Evolutionary conservation across 2,888 invertebrate genomes (phyloP).

Genomic region (Tanytarsus gracilentus): DNA sequence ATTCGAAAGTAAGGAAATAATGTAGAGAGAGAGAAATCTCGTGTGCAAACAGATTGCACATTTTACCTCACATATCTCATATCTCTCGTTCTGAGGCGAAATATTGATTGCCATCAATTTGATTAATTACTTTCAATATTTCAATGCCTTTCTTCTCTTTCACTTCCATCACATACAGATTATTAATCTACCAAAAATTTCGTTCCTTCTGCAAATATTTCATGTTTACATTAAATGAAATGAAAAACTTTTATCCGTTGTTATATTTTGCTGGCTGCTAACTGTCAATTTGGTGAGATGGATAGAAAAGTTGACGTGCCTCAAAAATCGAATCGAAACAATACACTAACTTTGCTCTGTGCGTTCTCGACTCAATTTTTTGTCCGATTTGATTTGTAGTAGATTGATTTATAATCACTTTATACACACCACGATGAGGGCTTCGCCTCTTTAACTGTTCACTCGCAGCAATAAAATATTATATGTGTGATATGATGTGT

Average conservation of each 20-base stretch:
- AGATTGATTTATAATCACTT: slow-evolving; percentile 23
- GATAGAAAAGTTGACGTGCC: too few species aligned
- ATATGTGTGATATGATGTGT: slow-evolving; percentile 4
- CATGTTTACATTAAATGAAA: neutral
- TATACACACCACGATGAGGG: neutral
- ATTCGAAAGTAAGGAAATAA: neutral
- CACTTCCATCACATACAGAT: slow-evolving; percentile 1
- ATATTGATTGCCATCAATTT: slow-evolving; percentile 15
- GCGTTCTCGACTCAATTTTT: neutral
- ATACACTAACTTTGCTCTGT: neutral
- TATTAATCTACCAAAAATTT: slow-evolving; percentile 13
- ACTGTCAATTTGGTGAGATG: too few species aligned
- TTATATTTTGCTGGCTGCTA: too few species aligned
- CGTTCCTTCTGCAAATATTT: neutral
- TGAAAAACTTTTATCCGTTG: too few species aligned
- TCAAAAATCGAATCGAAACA: too few species aligned
- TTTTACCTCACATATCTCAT: neutral
- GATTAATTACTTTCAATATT: slow-evolving; percentile 17
- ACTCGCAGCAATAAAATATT: neutral
- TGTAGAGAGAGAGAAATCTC: neutral
- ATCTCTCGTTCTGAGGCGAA: neutral
- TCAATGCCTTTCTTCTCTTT: neutral
- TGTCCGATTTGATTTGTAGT: slow-evolving; percentile 14
- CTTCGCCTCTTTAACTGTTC: neutral
- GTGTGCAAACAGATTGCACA: slow-evolving; percentile 17